Percentiles rank a stretch among this genome's conserved stretches.
These are phyloP conservation scores for Coelopa frigida DNA, from an alignment of 1,140 invertebrate species.

Conservation along the genomic window DNA sequence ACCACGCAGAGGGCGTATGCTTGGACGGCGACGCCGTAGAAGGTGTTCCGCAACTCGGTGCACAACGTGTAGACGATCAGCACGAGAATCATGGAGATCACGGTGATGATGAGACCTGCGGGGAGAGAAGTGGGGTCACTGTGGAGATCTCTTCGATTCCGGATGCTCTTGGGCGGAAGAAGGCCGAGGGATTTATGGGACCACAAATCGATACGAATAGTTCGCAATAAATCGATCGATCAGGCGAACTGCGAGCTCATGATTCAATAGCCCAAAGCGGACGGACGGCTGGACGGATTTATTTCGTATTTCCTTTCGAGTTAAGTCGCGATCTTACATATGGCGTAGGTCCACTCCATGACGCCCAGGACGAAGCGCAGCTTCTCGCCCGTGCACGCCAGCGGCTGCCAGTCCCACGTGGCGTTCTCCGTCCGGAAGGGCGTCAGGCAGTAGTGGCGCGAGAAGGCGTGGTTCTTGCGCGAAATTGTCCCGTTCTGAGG, in stretches of 20 bases:
- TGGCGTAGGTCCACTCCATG: constrained; percentile 37
- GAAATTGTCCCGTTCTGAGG: constrained; percentile 30
- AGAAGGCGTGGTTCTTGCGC: constrained; percentile 22
- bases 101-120: constrained; percentile 32
- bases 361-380: constrained; percentile 29
- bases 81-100: constrained; percentile 37
- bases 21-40: constrained; percentile 38
- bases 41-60: constrained; percentile 36
- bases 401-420: constrained; percentile 33
- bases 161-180: too few relatives aligned
- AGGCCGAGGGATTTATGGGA: neutral
- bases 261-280: neutral
- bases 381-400: constrained; percentile 29
- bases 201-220: constrained; percentile 1
- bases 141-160: too few relatives aligned
- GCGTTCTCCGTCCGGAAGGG: constrained; percentile 7
- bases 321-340: too few relatives aligned
- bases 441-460: constrained; percentile 35
- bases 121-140: too few relatives aligned
- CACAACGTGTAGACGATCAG: constrained; percentile 34
- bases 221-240: too few relatives aligned
- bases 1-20: constrained; percentile 33
- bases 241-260: too few relatives aligned
- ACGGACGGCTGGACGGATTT: neutral
- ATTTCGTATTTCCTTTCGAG: constrained; percentile 3